Base-by-base conservation (phyloP, 1,140 invertebrate genomes). In the Aradophagus sp. region DNA sequence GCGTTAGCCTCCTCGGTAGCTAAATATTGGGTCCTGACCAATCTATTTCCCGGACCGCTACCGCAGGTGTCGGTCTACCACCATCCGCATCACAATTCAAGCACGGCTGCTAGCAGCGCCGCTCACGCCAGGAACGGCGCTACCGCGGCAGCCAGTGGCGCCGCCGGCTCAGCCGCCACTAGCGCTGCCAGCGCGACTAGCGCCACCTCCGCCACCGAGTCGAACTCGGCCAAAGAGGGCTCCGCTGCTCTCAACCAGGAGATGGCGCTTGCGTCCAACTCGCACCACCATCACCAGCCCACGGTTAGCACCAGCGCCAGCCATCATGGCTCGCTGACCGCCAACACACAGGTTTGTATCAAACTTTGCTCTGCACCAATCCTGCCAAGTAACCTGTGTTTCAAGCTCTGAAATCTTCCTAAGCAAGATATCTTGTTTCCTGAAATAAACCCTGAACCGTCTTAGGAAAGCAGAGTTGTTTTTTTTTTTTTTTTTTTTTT, bases 11-110 rank as follows among this genome's bases (percentile, higher is more conserved):
- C 85, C 59, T 86, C 83, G 75, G 84, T 87, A 80, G 85, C 86
- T 79, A 87, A 87, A 69, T 87, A 87, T 81, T 87, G 84, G 86
- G 85, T 87, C 71, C 80, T 87, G 38, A 87, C 86, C 52, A 86
- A 86, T 81, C 78, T 87, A 12, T 87, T 87, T 80, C 87, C 86
- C 55, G 85, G 85, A 47, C 84, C 84, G 61, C 78, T 87, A 78
- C 84, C 86, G 65, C 87, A 87, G 80, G 87, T 87, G 62, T 85
- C 83, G 31, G 82, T 84, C 31, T 84, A 83, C 63, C 84, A 84
- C 59, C 82, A 83, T 77, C 77, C 80, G 58, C 82, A 82, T 62
- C 82, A 84, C 56, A 83, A 81, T 32, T 59, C 68, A 63, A 73
- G 75, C 75, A 75, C 79, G 29, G 73, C 76, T 39, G 75, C 26